Base-by-base conservation (phyloP, 2,113 vertebrate genomes). In the Xyliphius kryptos region DNA sequence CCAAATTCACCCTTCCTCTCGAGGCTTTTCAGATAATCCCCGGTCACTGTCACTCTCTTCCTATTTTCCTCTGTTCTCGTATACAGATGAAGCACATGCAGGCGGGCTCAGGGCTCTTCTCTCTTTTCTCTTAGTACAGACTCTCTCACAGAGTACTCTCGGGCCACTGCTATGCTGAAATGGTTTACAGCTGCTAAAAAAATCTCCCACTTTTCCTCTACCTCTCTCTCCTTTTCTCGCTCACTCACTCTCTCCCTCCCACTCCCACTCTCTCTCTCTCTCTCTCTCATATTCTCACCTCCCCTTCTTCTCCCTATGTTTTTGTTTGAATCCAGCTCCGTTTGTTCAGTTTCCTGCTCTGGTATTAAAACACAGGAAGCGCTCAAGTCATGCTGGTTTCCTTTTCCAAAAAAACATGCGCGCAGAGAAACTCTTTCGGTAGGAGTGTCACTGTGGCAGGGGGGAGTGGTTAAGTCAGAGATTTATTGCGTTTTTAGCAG, bases 181-280 rank as follows among this genome's bases (percentile, higher is more conserved):
- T 88, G 86, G 83, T 85, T 89, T 88, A 85, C 87, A 89, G 87
- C 87, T 89, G 87, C 87, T 87, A 86, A 87, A 89, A 88, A 89
- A 89, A 87, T 85, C 84, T 83, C 82, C 78, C 81, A 81, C 78
- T 78, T 85, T 84, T 81, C 70, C 76, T 78, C 78, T 55, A 79
- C 75, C 78, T 74, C 77, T 63, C 61, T 57, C 78, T 70, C 77
- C 6, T 56, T 15, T 65, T 67, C 74, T 72, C 22, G 2, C 61
- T 20, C 64, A 9, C 74, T 41, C 73, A 3, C 73, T 55, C 66
- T 48, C 54, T 36, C 61, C 21, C 64, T 21, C 56, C 54, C 57
- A 43, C 69, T 67, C 69, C 14, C 54, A 47, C 57, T 10, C 64
- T 65, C 67, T 56, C 58, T 37, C 54, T 64, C 57, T 58, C 75